Base-by-base conservation (phyloP, 1,140 invertebrate genomes). In the Lepidostoma basale region DNA sequence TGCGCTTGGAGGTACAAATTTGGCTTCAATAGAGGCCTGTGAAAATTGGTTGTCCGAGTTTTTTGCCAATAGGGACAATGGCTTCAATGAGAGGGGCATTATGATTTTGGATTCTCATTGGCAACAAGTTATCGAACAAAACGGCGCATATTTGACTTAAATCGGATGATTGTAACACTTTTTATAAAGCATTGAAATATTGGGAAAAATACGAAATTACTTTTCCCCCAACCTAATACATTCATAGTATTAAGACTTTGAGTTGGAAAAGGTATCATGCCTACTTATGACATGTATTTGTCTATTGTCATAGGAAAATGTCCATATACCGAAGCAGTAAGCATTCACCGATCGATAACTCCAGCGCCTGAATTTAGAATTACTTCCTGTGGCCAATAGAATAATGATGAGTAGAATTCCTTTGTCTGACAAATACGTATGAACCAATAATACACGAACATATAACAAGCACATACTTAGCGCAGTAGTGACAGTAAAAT, bases 121-220 rank as follows among this genome's bases (percentile, higher is more conserved):
- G n/a, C n/a, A n/a, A n/a, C 42, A 45, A 45, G 14, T 54, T 54
- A 54, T 54, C 23, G 28, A 28, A 54, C 18, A 54, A n/a, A 54
- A 54, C 28, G 28, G 23, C 16, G 28, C 28, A 28, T 54, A 54
- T 26, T 54, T 28, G 28, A 54, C 23, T 54, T 28, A 33, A 33
- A 54, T 28, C 28, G 28, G 49, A 28, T 26, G 22, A 23, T 52
- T 52, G 22, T 26, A 25, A 52, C 22, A 52, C 47, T 52, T 52
- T 52, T 52, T 52, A 28, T 52, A 52, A 52, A 28, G 47, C 22
- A 28, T 52, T 52, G 22, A 52, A 52, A 28, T 28, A 26, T n/a
- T n/a, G n/a, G n/a, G n/a, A n/a, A n/a, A n/a, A n/a, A n/a, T n/a
- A n/a, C n/a, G n/a, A n/a, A n/a, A n/a, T n/a, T n/a, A n/a, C n/a